Base-by-base conservation (phyloP, 2,888 invertebrate genomes). In the Caprella mutica region DNA sequence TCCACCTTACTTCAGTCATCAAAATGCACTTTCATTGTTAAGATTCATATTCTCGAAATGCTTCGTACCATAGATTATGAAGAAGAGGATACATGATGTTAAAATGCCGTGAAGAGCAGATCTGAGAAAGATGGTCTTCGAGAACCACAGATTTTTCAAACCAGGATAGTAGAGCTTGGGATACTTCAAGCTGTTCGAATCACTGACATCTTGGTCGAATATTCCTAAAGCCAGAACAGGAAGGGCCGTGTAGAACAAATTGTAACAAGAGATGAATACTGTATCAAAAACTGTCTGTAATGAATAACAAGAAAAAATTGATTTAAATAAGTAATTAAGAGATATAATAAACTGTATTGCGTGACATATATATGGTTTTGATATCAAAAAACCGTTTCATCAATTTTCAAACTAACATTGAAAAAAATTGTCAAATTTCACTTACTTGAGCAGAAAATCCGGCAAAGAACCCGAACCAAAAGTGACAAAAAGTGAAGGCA, bases 381-480 rank as follows among this genome's bases (percentile, higher is more conserved):
- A n/a, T n/a, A n/a, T n/a, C n/a, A n/a, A n/a, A n/a, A 35, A 9
- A 14, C 14, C 35, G 12, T 35, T 14, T 9, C 14, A 12, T 12
- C 14, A 35, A 35, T 14, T 9, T 9, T 9, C 14, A 12, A 35
- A 35, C 9, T 12, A 12, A 12, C 9, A 35, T 9, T 12, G 9
- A 9, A 12, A 9, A 35, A 35, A 12, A 35, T 9, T 12, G 9
- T 8, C 8, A 17, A 19, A 17, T 12, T 14, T 12, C n/a, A 69
- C 72, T 75, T 73, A 94, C 96, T 86, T 97, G 96, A 67, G 97
- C 98, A 74, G 96, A 96, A 73, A 97, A 99, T 69, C 97, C 98
- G 74, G 96, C 97, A 78, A 97, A 98, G 77, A 98, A 96, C 63
- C 96, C 96, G 77, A 88, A 99, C 98, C 98, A 99, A 76, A 98